Base-by-base conservation (phyloP, 2,113 vertebrate genomes). In the Channa argus region DNA sequence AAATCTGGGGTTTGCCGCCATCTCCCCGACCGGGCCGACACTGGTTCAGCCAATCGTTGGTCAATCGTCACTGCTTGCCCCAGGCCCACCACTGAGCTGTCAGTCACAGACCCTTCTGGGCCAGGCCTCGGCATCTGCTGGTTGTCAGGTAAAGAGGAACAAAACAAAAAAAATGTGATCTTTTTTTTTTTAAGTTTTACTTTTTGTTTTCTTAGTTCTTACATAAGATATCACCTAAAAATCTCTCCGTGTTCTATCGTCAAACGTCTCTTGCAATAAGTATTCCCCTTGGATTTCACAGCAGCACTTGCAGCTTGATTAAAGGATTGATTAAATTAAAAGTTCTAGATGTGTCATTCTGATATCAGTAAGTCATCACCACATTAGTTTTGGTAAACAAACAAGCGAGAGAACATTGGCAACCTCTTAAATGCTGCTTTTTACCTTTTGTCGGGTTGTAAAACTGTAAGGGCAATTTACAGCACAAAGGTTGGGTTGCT, bases 31-130 rank as follows among this genome's bases (percentile, higher is more conserved):
- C 0, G 93, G 94, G 6, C 95, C 94, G 5, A 88, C 95, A 36
- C 91, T 97, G 8, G 92, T 96, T 13, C 96, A 96, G 86, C 95
- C 96, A 0, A 84, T 96, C 39, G 89, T 96, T 2, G 94, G 95
- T 67, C 95, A 95, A 62, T 89, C 93, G 4, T 94, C 95, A 0
- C 77, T 97, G 59, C 78, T 96, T 71, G 91, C 95, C 61, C 90
- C 93, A 0, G 94, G 94, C 79, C 95, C 50, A 63, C 92, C 85
- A 86, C 90, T 82, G 82, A 90, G 64, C 82, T 88, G 94, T 83
- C 93, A 95, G 44, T 93, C 95, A 72, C 91, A 95, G 79, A 92
- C 93, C 1, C 68, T 83, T 63, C 63, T 78, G 5, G 84, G 71
- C 11, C 88, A 65, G 78, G 71, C 80, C 13, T 64, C 89, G 0